Conservation (phyloP, 2,888 invertebrate species). For the Pachydiplax longipennis region DNA sequence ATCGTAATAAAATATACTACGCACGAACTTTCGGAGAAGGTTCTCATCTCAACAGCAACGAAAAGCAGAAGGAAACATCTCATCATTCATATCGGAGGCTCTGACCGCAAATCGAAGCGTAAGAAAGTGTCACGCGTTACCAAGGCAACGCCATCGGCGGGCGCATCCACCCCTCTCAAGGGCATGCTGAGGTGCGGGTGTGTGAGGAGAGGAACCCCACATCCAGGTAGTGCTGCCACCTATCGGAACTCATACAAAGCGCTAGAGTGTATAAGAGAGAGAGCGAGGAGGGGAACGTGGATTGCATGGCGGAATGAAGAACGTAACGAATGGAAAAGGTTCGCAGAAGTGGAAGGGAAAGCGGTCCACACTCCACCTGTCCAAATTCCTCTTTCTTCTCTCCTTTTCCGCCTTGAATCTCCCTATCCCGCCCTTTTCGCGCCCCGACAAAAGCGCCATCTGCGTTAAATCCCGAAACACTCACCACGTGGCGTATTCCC, state of each 20-base stretch:
- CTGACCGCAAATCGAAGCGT: not conserved
- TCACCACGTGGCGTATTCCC: conserved; percentile 37
- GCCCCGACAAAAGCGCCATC: not conserved
- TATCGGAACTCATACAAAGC: not conserved
- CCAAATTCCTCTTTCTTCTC: not conserved
- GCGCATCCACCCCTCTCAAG: not conserved
- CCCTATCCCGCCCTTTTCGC: not conserved
- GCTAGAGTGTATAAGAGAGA: not conserved
- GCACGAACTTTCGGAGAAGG: too few species aligned
- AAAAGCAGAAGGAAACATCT: too few species aligned
- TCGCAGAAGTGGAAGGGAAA: not conserved
- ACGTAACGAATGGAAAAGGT: not conserved
- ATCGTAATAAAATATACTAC: too few species aligned
- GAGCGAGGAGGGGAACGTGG: not conserved
- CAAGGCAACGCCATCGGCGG: conserved; percentile 13
- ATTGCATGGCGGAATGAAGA: not conserved
- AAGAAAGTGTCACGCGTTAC: conserved; percentile 13
- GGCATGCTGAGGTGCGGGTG: not conserved
- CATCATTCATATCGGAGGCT: too few species aligned
- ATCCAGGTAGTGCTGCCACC: conserved; percentile 42
- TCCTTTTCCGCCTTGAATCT: not conserved
- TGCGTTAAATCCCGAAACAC: conserved; percentile 30
- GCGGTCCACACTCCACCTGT: not conserved
- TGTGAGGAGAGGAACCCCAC: not conserved
- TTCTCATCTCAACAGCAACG: too few species aligned